phyloP scores from a whole-genome alignment of 2,113 vertebrate genomes.

The Dendrocopos noguchii region DNA sequence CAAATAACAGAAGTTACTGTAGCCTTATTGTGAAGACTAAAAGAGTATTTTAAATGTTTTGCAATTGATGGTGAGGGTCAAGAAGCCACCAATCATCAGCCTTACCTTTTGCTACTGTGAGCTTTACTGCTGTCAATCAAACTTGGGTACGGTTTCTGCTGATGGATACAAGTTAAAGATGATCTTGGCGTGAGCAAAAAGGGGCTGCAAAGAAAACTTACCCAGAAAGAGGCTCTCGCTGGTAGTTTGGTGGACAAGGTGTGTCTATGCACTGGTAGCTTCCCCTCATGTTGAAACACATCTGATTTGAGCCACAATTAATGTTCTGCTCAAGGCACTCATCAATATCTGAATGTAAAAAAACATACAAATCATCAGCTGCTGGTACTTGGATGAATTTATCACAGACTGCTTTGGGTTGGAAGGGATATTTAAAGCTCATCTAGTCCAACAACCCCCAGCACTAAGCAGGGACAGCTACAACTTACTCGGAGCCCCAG shows the following conservation, averaged over 20 bases:
- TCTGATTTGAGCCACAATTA: constrained; percentile 88
- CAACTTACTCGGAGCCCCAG: background rate
- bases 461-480: background rate
- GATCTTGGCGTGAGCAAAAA: background rate
- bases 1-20: background rate
- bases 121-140: background rate
- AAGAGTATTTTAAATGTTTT: background rate
- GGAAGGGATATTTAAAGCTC: background rate
- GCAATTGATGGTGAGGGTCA: background rate
- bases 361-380: background rate
- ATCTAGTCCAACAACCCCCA: background rate
- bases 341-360: constrained; percentile 83
- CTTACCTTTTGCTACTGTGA: background rate
- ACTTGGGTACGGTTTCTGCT: background rate
- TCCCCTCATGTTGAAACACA: constrained; percentile 98
- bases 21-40: background rate
- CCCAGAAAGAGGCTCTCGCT: constrained; percentile 88
- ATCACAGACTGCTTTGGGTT: background rate
- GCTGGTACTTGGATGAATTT: background rate
- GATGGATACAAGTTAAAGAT: background rate
- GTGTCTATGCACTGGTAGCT: constrained; percentile 95
- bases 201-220: constrained; percentile 62
- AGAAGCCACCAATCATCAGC: background rate
- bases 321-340: constrained; percentile 92
- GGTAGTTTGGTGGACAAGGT: constrained; percentile 92